Conservation (phyloP, 1,140 invertebrate species). For the Macrocentrus cingulum region DNA sequence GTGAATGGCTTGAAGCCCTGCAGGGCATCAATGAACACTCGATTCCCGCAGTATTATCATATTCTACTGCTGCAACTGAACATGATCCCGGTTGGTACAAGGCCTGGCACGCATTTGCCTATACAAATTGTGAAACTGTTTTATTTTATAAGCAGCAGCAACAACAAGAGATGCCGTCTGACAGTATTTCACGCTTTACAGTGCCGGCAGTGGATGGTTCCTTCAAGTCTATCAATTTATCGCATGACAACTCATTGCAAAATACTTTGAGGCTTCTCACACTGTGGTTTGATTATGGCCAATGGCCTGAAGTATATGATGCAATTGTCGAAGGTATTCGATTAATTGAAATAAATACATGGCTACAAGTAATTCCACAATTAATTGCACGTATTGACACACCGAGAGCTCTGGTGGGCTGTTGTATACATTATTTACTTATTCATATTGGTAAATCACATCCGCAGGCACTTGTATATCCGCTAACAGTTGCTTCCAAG, state of each 20-base stretch:
- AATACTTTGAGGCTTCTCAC: constrained; percentile 93
- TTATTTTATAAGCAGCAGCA: constrained; percentile 83
- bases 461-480: constrained; percentile 90
- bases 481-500: constrained; percentile 95
- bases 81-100: constrained; percentile 89
- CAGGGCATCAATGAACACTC: constrained; percentile 78
- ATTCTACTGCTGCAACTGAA: constrained; percentile 84
- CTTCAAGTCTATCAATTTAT: constrained; percentile 91
- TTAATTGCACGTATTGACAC: constrained; percentile 97
- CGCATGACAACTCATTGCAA: constrained; percentile 92
- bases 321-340: constrained; percentile 90
- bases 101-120: constrained; percentile 98
- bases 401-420: constrained; percentile 80
- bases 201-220: constrained; percentile 95
- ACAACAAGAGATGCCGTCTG: no score
- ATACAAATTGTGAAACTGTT: constrained; percentile 97
- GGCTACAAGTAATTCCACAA: constrained; percentile 99
- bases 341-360: constrained; percentile 95
- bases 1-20: constrained; percentile 85
- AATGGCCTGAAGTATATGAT: constrained; percentile 90
- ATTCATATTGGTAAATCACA: constrained; percentile 93
- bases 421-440: constrained; percentile 89
- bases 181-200: constrained; percentile 81
- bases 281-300: constrained; percentile 94
- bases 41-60: constrained; percentile 81